A percentile compares a stretch with the other conserved stretches of the same genome.
phyloP scores from a whole-genome alignment of 2,888 invertebrate species.

The Drosophila recens region DNA sequence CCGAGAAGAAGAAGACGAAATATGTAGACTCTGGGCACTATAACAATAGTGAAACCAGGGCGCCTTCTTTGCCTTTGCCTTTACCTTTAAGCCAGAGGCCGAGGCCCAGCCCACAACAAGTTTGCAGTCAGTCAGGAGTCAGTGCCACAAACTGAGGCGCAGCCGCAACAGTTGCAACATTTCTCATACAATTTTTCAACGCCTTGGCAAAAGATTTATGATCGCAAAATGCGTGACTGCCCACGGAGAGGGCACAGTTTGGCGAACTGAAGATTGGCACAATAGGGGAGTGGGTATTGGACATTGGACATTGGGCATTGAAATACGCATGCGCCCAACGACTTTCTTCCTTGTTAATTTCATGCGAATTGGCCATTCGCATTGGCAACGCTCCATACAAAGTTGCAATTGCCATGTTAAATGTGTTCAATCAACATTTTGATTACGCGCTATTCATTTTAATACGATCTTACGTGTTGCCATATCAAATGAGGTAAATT shows the following conservation, averaged over 20 bases:
- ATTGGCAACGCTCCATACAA: conserved; percentile 27
- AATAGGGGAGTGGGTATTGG: not conserved
- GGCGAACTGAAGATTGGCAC: conserved; percentile 4
- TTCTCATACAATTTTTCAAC: conserved; percentile 74
- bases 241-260: conserved; percentile 47
- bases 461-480: conserved; percentile 57
- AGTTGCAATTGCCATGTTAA: conserved; percentile 59
- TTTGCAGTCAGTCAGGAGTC: conserved; percentile 28
- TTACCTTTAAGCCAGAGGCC: conserved; percentile 28
- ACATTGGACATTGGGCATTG: not conserved
- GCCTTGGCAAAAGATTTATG: conserved; percentile 75
- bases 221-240: conserved; percentile 76
- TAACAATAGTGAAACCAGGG: conserved; percentile 65
- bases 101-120: conserved; percentile 49
- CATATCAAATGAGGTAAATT: conserved; percentile 50
- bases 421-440: conserved; percentile 78
- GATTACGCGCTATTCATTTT: conserved; percentile 70
- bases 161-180: conserved; percentile 59
- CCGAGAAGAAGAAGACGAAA: conserved; percentile 16
- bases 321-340: conserved; percentile 52
- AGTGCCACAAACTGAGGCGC: conserved; percentile 55
- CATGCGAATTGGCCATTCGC: conserved; percentile 51
- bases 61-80: conserved; percentile 44
- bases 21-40: conserved; percentile 17
- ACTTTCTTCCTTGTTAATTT: conserved; percentile 74